phyloP scores from a whole-genome alignment of 1,140 invertebrate genomes.

The Reticulitermes speratus region DNA sequence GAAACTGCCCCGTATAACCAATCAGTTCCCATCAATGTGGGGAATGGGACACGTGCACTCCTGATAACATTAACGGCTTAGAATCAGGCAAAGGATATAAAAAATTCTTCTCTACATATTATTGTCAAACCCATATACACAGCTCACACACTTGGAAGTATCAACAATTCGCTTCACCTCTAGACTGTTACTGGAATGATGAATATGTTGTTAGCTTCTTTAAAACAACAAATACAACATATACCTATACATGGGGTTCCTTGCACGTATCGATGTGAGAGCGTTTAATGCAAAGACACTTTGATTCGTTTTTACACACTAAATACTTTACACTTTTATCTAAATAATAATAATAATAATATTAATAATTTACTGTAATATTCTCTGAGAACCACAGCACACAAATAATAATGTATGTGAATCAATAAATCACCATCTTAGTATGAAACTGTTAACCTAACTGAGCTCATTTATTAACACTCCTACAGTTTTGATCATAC shows the following conservation, averaged over 20 bases:
- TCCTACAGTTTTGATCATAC: no score
- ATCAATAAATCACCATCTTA: no score
- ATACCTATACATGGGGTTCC: background rate
- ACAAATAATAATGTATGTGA: background rate
- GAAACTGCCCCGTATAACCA: background rate
- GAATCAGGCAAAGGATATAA: slow-evolving; percentile 24
- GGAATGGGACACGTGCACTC: background rate
- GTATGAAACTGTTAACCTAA: no score
- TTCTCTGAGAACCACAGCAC: slow-evolving; percentile 28
- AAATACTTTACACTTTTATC: background rate
- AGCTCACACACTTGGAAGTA: slow-evolving; percentile 30
- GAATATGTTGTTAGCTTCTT: slow-evolving; percentile 22
- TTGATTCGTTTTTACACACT: slow-evolving; percentile 21
- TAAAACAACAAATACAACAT: slow-evolving; percentile 27
- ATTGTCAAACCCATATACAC: slow-evolving; percentile 35
- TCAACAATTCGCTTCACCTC: background rate
- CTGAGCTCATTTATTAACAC: no score
- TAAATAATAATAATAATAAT: slow-evolving; percentile 17
- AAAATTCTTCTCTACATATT: slow-evolving; percentile 26
- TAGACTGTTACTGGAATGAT: slow-evolving; percentile 30
- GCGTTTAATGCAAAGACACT: slow-evolving; percentile 23
- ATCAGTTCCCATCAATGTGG: background rate
- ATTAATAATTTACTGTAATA: slow-evolving; percentile 21
- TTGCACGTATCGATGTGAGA: slow-evolving; percentile 22
- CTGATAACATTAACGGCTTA: slow-evolving; percentile 26